Base-by-base conservation (phyloP, 1,140 invertebrate species). In the Cephus cinctus region DNA sequence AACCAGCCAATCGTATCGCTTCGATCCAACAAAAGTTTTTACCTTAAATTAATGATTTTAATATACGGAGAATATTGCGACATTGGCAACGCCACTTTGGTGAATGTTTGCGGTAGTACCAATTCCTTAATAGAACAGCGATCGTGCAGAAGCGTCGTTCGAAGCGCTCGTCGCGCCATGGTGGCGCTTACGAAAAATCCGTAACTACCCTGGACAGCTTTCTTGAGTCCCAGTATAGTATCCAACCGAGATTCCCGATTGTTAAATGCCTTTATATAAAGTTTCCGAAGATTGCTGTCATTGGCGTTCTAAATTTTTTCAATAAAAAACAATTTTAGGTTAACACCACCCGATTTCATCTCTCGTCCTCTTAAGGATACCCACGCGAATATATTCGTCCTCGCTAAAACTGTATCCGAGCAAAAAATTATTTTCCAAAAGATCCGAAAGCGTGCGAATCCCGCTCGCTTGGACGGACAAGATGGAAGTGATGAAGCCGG, bases 401-500 rank as follows among this genome's bases (percentile, higher is more conserved):
- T 76, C 75, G 11, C 48, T 57, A 2, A 56, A 61, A 12, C 69
- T 80, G 49, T 83, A 85, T 3, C 82, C 82, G 22, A 84, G 77
- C 51, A 80, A 79, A 38, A 83, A 80, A 42, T 81, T 74, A 15
- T 80, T 81, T 19, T 78, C 67, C 1, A 83, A 53, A 0, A 85
- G 75, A 47, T 83, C 83, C 0, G 74, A 70, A 3, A 84, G 74
- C 0, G 78, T 81, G 18, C 73, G 77, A 11, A 85, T 81, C 16
- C 76, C 77, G 18, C 73, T 75, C 0, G 78, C 77, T 51, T 83
- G 76, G 0, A 85, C 81, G 0, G 83, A 84, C 12, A 85, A 58
- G 9, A 85, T 81, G 0, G 83, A 85, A 0, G 83, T 83, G 20
- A 84, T 83, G 47, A 81, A 83, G 2, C 81, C 81, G 1, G 81